Conservation (phyloP, 1,140 invertebrate genomes). For the Saccostrea glomerata region DNA sequence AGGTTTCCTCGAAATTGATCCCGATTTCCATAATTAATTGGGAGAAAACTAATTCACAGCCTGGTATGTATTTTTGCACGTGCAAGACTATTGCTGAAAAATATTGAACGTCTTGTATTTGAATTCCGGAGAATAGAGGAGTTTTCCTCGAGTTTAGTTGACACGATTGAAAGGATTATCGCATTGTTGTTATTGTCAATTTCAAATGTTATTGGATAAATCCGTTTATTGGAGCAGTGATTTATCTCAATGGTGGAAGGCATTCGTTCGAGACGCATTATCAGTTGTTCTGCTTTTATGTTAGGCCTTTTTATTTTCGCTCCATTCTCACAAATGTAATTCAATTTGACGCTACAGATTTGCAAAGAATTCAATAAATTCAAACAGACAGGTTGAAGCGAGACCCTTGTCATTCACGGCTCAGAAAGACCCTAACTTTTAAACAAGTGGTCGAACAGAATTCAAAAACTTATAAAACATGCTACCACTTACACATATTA, state of each 20-base stretch:
- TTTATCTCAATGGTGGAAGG: slow-evolving; percentile 37
- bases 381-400: not conserved
- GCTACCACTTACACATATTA: not conserved
- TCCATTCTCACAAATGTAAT: slow-evolving; percentile 37
- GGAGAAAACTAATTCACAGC: not conserved
- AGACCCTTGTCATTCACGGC: not conserved
- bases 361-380: slow-evolving; percentile 31
- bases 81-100: slow-evolving; percentile 33
- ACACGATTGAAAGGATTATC: slow-evolving; percentile 22
- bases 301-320: slow-evolving; percentile 33
- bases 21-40: not conserved
- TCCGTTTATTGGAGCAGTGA: slow-evolving; percentile 40
- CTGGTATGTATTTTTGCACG: not conserved
- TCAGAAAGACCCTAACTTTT: not conserved
- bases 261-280: slow-evolving; percentile 40
- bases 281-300: slow-evolving; percentile 21
- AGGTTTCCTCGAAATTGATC: not conserved
- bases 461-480: not conserved
- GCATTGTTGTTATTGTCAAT: slow-evolving; percentile 37
- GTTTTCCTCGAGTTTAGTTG: not conserved
- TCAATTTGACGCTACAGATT: slow-evolving; percentile 41
- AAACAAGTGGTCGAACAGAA: not conserved
- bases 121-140: slow-evolving; percentile 7
- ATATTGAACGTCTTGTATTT: slow-evolving; percentile 5
- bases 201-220: slow-evolving; percentile 44